Evolutionary conservation across 2,113 vertebrate species (phyloP).

Genomic region (Lanius collurio): DNA sequence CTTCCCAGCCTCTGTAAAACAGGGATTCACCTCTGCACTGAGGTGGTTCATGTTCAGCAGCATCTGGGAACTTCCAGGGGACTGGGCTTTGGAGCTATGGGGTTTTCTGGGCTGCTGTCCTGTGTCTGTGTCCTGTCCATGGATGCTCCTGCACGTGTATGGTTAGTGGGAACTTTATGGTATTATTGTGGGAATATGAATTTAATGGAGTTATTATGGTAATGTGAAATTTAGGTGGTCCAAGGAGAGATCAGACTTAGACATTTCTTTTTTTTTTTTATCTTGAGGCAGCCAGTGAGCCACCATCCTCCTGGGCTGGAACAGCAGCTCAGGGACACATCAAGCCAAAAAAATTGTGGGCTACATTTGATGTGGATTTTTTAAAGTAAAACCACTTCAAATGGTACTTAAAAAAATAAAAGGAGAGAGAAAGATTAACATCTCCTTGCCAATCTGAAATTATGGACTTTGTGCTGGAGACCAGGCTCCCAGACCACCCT

Average conservation of each 20-base stretch:
- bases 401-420: background rate
- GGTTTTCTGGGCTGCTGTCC: background rate
- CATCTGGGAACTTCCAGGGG: background rate
- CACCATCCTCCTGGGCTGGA: background rate
- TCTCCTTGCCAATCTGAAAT: background rate
- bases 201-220: background rate
- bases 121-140: background rate
- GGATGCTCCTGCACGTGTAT: rapidly evolving
- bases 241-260: background rate
- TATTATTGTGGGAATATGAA: background rate
- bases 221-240: background rate
- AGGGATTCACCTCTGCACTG: background rate
- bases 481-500: background rate
- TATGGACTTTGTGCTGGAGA: background rate
- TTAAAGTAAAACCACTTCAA: background rate
- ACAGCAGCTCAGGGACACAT: background rate
- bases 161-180: background rate
- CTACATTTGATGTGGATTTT: background rate
- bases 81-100: background rate
- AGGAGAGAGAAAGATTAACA: background rate
- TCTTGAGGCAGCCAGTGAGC: background rate
- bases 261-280: background rate
- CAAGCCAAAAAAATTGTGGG: background rate
- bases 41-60: background rate
- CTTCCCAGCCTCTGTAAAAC: background rate